These are phyloP conservation scores for Margarornis squamiger DNA, from an alignment of 2,797 vertebrate species.

Conservation along the genomic window DNA sequence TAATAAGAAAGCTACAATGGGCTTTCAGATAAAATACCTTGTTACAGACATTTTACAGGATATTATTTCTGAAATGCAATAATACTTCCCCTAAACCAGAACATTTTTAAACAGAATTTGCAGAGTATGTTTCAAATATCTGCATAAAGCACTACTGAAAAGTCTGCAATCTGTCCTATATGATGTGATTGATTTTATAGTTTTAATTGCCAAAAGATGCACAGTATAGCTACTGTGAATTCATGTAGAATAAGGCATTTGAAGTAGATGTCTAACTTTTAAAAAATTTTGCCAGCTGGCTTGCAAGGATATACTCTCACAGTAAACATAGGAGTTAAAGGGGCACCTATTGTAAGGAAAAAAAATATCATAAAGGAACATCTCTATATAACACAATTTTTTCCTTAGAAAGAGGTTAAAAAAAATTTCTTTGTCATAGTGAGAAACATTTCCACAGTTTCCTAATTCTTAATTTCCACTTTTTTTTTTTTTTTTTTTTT, in stretches of 20 bases:
- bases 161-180: neutral
- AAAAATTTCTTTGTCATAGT: neutral
- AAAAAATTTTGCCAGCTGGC: neutral
- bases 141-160: neutral
- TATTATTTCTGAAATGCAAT: slow-evolving; percentile 58
- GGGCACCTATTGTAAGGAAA: neutral
- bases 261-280: neutral
- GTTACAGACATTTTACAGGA: slow-evolving; percentile 40
- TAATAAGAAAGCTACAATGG: slow-evolving; percentile 55
- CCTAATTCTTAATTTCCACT: neutral
- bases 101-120: neutral
- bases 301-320: neutral
- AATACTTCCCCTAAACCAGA: neutral
- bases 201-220: neutral
- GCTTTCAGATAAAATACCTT: slow-evolving; percentile 55
- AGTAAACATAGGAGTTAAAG: neutral
- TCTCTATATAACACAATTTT: neutral
- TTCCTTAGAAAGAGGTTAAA: neutral
- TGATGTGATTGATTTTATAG: neutral
- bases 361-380: neutral
- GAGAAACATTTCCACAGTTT: neutral
- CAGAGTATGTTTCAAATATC: neutral
- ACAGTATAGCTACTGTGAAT: neutral
- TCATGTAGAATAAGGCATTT: neutral
- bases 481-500: neutral